Base-by-base conservation (phyloP, 2,113 vertebrate species). In the Rhabdornis inornatus region DNA sequence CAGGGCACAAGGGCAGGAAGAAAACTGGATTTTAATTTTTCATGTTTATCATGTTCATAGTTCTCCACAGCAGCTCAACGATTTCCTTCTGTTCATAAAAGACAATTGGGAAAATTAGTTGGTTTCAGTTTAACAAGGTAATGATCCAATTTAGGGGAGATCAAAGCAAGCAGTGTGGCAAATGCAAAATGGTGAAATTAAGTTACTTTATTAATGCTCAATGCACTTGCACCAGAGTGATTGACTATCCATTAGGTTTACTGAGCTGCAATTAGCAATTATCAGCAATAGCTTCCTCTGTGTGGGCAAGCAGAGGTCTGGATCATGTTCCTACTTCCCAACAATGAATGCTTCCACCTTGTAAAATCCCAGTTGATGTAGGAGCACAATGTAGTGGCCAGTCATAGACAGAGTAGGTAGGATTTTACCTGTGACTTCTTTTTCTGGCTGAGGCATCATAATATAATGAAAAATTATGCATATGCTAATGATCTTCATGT, bases 91-190 rank as follows among this genome's bases (percentile, higher is more conserved):
- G 66, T 90, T 92, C 69, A 86, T 92, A 92, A 97, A 97, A 94
- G 94, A 95, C 94, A 98, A 90, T 82, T 97, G 90, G 85, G 91
- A 76, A 96, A 97, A 97, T 96, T 87, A 98, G 92, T 95, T 96
- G 94, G 81, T 87, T 89, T 92, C 94, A 83, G 86, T 97, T 96
- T 94, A 97, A 96, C 59, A 78, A 98, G 96, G 87, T 90, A 94
- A 95, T 92, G 65, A 84, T 96, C 83, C 86, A 91, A 92, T 96
- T 94, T 90, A 74, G 64, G 2, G 1, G 75, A 77, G 77, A 93
- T 96, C 93, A 96, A 97, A 98, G 89, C 63, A 86, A 95, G 92
- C 33, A 75, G 60, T 64, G 64, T 87, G 85, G 92, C 49, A 85
- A 91, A 89, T 52, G 92, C 49, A 71, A 93, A 90, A 90, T 91